A percentile compares a stretch with the other conserved stretches of the same genome.
Evolutionary conservation across 92 coral and sea anemone species (phyloP).

Genomic region (Montipora capitata): DNA sequence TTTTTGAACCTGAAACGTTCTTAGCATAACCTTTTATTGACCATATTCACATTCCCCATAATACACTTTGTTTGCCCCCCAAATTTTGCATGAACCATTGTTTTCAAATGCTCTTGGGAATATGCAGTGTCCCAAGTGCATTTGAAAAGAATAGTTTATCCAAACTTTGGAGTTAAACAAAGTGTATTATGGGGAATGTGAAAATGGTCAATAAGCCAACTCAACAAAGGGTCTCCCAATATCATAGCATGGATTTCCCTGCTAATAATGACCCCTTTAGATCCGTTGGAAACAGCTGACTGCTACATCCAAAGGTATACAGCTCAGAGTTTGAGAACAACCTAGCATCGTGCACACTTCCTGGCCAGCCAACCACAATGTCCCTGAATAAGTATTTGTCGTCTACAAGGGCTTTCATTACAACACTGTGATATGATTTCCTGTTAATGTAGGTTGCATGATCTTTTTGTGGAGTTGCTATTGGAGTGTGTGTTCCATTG

Average conservation of each 20-base stretch:
- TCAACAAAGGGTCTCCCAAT: constrained; percentile 38
- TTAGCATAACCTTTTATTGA: too few relatives aligned
- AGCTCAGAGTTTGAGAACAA: background rate
- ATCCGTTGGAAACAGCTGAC: constrained; percentile 38
- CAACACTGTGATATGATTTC: constrained; percentile 28
- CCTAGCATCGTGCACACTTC: constrained; percentile 38
- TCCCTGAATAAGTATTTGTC: constrained; percentile 20
- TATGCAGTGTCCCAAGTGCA: too few relatives aligned
- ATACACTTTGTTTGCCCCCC: too few relatives aligned
- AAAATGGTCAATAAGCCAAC: constrained; percentile 18
- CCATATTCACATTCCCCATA: too few relatives aligned
- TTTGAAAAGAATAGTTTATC: too few relatives aligned
- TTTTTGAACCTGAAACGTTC: too few relatives aligned
- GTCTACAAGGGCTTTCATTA: constrained; percentile 31
- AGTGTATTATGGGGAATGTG: too few relatives aligned
- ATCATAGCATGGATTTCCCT: constrained; percentile 30
- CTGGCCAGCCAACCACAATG: constrained; percentile 42
- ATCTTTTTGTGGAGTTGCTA: constrained; percentile 5
- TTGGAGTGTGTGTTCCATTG: background rate
- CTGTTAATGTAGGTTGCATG: constrained; percentile 30
- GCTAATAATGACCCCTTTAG: constrained; percentile 20
- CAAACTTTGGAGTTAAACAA: too few relatives aligned
- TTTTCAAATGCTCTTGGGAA: too few relatives aligned
- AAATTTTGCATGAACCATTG: too few relatives aligned
- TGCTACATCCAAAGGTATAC: constrained; percentile 25